Evolutionary conservation across 2,113 vertebrate species (phyloP), one percentile per base, ranked within the genome.

Genomic region (Myiopsitta monachus): DNA sequence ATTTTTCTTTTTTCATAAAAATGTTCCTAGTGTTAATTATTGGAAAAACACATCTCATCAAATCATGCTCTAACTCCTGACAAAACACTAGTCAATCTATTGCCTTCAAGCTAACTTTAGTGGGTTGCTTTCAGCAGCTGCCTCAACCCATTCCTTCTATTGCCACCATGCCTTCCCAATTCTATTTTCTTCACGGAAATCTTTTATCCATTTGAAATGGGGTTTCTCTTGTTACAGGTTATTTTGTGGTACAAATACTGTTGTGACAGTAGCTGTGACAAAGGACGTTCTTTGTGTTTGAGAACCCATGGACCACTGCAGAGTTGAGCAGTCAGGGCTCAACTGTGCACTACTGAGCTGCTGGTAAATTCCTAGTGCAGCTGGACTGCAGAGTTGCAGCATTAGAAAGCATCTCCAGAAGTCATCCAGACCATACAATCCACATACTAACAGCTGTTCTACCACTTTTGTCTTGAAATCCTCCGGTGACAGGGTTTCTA

Each of bases 1-100:
- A 51, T n/a, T 81, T 83, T 51, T 78, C 22, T 33, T 33, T 88
- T 80, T 82, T 68, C 18, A 62, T 38, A 31, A 36, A 78, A 90
- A 61, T 62, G 68, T 79, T 41, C 17, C 39, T 73, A 73, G 11
- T 41, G 31, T 28, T 79, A 82, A 85, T 90, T 85, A 86, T 26
- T n/a, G 63, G 72, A 38, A 92, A 93, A 94, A 66, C 54, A 63
- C 38, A n/a, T 36, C 30, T 62, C 69, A 80, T 90, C 41, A 93
- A 93, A 92, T 80, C 52, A 52, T 36, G 23, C 16, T 82, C 36
- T 52, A 68, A 72, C 67, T 90, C 30, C 57, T 95, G 72, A 47
- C 44, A 90, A 47, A 57, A 46, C 26, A 6, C 9, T 17, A 9
- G 55, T 68, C 77, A 81, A 31, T 62, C 24, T 70, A 36, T n/a